phyloP scores from a whole-genome alignment of 2,113 vertebrate species.

The Rousettus leschenaultii region DNA sequence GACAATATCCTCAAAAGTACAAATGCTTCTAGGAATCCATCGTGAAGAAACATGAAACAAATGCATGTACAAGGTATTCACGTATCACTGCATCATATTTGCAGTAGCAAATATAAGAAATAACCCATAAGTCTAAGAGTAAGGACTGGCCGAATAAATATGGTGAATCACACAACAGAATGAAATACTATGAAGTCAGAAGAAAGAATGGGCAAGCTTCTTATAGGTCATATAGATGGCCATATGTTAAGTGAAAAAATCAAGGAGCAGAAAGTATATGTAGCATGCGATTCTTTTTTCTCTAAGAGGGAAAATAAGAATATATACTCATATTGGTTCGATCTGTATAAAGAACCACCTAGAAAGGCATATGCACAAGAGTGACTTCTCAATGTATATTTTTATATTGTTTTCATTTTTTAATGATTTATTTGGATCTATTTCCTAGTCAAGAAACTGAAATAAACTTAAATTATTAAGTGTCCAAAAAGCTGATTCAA shows the following conservation, averaged over 20 bases:
- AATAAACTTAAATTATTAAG: constrained; percentile 6
- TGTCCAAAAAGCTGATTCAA: neutral
- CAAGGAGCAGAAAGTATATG: neutral
- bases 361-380: neutral
- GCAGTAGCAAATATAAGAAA: neutral
- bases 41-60: neutral
- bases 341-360: neutral
- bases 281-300: neutral
- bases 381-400: neutral
- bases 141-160: neutral
- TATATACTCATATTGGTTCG: neutral
- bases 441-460: neutral
- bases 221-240: neutral
- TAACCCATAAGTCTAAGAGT: neutral
- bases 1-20: neutral
- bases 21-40: neutral
- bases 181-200: neutral
- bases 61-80: neutral
- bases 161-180: neutral
- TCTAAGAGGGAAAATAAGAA: neutral
- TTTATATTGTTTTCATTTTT: neutral
- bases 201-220: neutral
- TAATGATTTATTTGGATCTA: neutral
- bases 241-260: neutral
- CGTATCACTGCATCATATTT: neutral